These are phyloP conservation scores for Chaunax sp. DNA, from an alignment of 2,797 vertebrate genomes.

Conservation along the genomic window DNA sequence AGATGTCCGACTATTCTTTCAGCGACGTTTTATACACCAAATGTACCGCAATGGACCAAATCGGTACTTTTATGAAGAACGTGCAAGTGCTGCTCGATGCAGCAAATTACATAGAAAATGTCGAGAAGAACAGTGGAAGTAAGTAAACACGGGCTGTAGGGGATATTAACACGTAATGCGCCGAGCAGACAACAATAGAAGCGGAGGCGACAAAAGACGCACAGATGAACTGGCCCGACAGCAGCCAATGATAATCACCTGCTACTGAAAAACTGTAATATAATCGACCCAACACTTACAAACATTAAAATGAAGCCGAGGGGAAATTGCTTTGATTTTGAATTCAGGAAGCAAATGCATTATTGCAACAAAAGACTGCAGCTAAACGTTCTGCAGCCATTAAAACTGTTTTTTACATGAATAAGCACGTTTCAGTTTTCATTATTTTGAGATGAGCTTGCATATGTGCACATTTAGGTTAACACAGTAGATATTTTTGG, in stretches of 20 bases:
- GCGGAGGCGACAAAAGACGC: slow-evolving; percentile 80
- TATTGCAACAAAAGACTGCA: slow-evolving; percentile 53
- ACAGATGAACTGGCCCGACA: slow-evolving; percentile 54
- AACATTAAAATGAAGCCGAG: neutral
- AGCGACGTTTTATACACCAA: slow-evolving; percentile 88
- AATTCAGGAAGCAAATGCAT: slow-evolving; percentile 29
- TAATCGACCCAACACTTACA: neutral
- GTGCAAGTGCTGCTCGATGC: slow-evolving; percentile 94
- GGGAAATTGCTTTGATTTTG: neutral
- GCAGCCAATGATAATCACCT: slow-evolving; percentile 52
- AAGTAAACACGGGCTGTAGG: slow-evolving; percentile 80
- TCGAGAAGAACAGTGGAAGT: slow-evolving; percentile 94
- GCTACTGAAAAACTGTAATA: slow-evolving; percentile 29
- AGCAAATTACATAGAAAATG: slow-evolving; percentile 90
- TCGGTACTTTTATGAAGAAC: slow-evolving; percentile 93
- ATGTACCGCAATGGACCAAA: slow-evolving; percentile 88
- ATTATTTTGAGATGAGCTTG: neutral
- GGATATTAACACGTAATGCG: slow-evolving; percentile 72
- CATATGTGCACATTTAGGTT: slow-evolving; percentile 17
- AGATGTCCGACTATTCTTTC: slow-evolving; percentile 88
- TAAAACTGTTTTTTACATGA: neutral
- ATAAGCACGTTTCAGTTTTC: neutral
- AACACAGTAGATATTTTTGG: slow-evolving; percentile 12
- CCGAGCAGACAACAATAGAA: slow-evolving; percentile 82
- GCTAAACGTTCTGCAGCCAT: slow-evolving; percentile 32